These are phyloP conservation scores for Cataglyphis livida DNA, from an alignment of 2,888 invertebrate genomes.

Conservation along the genomic window DNA sequence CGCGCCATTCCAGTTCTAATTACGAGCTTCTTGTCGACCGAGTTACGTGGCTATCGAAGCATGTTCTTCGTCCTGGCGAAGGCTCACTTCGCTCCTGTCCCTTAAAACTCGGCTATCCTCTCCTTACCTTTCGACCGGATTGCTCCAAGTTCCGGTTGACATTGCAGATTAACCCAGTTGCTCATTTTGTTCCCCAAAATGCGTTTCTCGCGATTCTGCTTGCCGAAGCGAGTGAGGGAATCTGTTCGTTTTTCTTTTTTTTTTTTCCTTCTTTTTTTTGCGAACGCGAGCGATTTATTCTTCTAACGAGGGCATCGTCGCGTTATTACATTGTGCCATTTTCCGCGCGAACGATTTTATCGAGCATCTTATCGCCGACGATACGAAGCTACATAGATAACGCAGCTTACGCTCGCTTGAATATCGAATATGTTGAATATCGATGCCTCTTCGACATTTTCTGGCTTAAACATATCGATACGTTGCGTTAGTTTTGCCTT, in stretches of 20 bases:
- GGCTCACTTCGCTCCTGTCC: conserved; percentile 14
- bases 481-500: not conserved
- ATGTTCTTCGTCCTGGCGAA: conserved; percentile 36
- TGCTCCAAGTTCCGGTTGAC: conserved; percentile 75
- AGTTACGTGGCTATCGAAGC: conserved; percentile 61
- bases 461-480: conserved; percentile 13
- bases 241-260: conserved; percentile 16
- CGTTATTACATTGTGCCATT: conserved; percentile 36
- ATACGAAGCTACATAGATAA: not conserved
- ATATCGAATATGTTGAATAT: conserved; percentile 40
- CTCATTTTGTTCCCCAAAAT: conserved; percentile 75
- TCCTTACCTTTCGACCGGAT: conserved; percentile 29
- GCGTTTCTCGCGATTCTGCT: conserved; percentile 69
- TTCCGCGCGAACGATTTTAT: conserved; percentile 32
- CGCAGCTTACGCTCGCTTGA: conserved; percentile 27
- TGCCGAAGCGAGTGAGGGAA: conserved; percentile 51
- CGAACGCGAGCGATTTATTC: conserved; percentile 61
- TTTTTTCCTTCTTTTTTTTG: not conserved
- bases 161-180: conserved; percentile 81
- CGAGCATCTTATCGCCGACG: conserved; percentile 23
- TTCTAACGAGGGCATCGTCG: conserved; percentile 50
- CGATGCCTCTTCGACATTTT: not conserved
- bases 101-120: conserved; percentile 24
- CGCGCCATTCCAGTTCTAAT: conserved; percentile 61
- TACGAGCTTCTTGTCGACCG: conserved; percentile 63